Conservation (phyloP, 2,113 vertebrate species). For the Dromas ardeola region DNA sequence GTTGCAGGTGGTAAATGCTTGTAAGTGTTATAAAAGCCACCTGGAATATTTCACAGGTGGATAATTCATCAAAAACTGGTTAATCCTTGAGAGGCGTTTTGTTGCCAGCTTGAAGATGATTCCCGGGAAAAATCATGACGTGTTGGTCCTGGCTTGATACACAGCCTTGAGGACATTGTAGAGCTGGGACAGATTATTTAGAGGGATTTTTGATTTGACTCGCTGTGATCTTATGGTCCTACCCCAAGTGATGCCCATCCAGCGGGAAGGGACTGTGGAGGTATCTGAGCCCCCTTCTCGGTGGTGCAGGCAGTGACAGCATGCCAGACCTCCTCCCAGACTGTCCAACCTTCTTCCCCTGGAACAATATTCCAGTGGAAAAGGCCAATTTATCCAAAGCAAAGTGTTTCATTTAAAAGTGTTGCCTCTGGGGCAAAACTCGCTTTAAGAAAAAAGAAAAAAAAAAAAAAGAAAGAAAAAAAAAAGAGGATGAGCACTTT, state of each 20-base stretch:
- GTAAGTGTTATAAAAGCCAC: not conserved
- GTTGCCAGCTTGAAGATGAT: not conserved
- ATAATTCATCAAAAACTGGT: not conserved
- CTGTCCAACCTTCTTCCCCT: not conserved
- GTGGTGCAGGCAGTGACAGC: accelerated
- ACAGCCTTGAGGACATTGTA: not conserved
- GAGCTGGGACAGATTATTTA: not conserved
- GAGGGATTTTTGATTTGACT: not conserved
- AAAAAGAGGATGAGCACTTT: not conserved
- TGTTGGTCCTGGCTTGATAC: not conserved
- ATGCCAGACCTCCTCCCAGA: not conserved
- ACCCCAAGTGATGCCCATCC: not conserved
- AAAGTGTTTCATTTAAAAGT: not conserved
- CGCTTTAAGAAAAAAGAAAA: not conserved
- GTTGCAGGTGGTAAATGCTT: not conserved
- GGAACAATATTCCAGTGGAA: not conserved
- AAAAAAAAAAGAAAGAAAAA: too few species aligned
- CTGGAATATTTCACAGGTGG: not conserved
- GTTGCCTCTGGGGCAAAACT: not conserved
- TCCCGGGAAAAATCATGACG: not conserved
- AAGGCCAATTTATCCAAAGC: not conserved
- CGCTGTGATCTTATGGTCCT: accelerated
- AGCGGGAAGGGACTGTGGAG: not conserved
- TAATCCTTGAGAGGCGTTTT: not conserved
- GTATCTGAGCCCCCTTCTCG: not conserved